These are phyloP conservation scores for Dryocosmus kuriphilus DNA, from an alignment of 2,888 invertebrate genomes.

Conservation along the genomic window DNA sequence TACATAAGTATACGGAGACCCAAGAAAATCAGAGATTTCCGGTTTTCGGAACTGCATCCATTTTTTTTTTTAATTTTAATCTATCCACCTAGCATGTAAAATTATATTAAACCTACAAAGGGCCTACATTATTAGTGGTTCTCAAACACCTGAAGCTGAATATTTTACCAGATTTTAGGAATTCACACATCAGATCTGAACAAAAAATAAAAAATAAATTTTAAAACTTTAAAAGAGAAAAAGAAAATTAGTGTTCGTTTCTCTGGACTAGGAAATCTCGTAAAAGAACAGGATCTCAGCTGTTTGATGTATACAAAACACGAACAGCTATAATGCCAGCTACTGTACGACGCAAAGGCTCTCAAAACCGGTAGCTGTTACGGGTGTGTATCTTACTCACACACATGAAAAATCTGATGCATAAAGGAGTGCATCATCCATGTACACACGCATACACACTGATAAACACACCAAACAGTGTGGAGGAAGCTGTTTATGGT, in stretches of 20 bases:
- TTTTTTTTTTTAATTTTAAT: too few species aligned
- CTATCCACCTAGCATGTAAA: too few species aligned
- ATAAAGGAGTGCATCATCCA: neutral
- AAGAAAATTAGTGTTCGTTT: neutral
- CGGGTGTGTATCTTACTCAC: neutral
- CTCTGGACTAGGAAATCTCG: slow-evolving; percentile 5
- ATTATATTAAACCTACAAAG: too few species aligned
- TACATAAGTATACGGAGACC: too few species aligned
- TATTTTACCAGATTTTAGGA: neutral
- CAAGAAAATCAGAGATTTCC: too few species aligned
- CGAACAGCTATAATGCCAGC: neutral
- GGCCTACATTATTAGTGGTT: neutral
- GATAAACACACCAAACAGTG: neutral
- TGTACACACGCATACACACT: neutral
- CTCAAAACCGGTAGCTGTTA: neutral
- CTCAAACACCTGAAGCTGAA: neutral
- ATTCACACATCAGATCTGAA: neutral
- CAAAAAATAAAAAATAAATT: neutral
- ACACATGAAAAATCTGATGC: neutral
- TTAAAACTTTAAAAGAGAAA: neutral
- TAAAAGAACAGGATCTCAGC: slow-evolving; percentile 11
- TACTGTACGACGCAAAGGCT: neutral
- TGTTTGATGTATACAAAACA: slow-evolving; percentile 12
- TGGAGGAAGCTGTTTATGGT: neutral
- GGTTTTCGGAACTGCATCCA: too few species aligned